Evolutionary conservation across 2,113 vertebrate genomes (phyloP).

Genomic region (Leptosomus discolor): DNA sequence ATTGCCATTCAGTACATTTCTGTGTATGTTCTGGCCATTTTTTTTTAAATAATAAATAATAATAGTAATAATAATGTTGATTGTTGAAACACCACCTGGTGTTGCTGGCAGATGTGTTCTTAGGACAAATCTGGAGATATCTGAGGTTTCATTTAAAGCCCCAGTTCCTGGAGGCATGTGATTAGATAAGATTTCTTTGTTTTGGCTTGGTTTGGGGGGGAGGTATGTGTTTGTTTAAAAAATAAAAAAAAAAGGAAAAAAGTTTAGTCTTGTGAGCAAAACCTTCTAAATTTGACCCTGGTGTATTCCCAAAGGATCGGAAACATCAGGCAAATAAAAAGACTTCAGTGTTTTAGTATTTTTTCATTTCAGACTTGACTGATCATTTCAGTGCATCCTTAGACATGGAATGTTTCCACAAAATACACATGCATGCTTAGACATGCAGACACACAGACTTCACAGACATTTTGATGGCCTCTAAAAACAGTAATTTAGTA

Average conservation of each 20-base stretch:
- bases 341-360: not conserved
- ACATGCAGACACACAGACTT: not conserved
- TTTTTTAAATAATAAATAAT: not conserved
- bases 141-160: conserved; percentile 1
- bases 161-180: not conserved
- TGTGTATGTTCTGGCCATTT: conserved; percentile 22
- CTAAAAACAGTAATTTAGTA: not conserved
- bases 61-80: not conserved
- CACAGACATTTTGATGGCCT: not conserved
- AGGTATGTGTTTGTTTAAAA: not conserved
- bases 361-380: not conserved
- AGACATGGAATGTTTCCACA: not conserved
- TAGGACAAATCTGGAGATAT: conserved; percentile 20
- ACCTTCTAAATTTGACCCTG: not conserved
- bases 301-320: not conserved
- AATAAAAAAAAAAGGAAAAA: rapidly evolving
- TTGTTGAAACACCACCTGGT: conserved; percentile 40
- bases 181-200: not conserved
- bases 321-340: not conserved
- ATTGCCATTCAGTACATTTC: conserved; percentile 41
- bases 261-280: not conserved
- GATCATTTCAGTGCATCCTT: not conserved
- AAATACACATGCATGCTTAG: not conserved
- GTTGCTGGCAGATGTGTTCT: conserved; percentile 16
- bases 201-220: not conserved